These are phyloP conservation scores for Oreochromis spilurus DNA, from an alignment of 2,113 vertebrate species.

Conservation along the genomic window DNA sequence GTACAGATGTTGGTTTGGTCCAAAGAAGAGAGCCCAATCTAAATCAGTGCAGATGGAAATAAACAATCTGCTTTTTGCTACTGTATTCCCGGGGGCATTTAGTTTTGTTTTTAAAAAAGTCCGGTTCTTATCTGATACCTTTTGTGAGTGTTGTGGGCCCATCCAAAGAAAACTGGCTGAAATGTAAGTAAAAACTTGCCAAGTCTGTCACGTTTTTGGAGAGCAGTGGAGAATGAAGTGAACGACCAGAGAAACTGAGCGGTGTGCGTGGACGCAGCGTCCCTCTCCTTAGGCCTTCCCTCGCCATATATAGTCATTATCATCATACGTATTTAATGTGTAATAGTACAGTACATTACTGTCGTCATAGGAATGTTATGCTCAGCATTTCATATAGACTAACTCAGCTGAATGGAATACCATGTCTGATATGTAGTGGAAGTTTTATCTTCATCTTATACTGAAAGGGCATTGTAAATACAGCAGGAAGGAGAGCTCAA, in stretches of 20 bases:
- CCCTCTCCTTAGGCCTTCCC: slow-evolving; percentile 5
- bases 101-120: not conserved
- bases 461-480: slow-evolving; percentile 74
- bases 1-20: not conserved
- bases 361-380: slow-evolving; percentile 86
- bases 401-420: slow-evolving; percentile 59
- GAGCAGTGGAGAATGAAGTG: not conserved
- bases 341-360: slow-evolving; percentile 99
- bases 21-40: not conserved
- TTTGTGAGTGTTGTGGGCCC: not conserved
- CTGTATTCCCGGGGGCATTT: not conserved
- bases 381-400: slow-evolving; percentile 74
- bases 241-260: slow-evolving; percentile 8
- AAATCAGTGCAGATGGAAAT: not conserved
- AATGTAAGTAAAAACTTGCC: not conserved
- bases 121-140: not conserved
- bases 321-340: slow-evolving; percentile 78
- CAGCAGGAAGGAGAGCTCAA: slow-evolving; percentile 25
- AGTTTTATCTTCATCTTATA: slow-evolving; percentile 52
- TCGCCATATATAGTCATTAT: slow-evolving; percentile 62
- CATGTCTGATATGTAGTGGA: slow-evolving; percentile 76
- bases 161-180: not conserved
- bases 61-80: not conserved
- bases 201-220: not conserved
- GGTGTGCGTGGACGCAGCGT: slow-evolving; percentile 18